Evolutionary conservation across 2,113 vertebrate genomes (phyloP).

Genomic region (Psittacara wagleri): DNA sequence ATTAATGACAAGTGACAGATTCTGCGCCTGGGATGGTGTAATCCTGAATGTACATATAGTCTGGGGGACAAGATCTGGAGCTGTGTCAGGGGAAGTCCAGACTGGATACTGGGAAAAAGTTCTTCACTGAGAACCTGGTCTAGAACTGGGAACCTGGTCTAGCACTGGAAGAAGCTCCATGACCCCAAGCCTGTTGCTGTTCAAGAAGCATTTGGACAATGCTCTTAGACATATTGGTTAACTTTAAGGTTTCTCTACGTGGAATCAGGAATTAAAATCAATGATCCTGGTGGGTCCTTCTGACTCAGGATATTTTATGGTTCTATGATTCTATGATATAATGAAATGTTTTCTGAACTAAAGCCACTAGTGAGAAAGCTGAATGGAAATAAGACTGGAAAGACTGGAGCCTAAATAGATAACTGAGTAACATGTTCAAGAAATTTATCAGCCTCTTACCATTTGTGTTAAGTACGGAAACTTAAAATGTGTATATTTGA

Average conservation of each 20-base stretch:
- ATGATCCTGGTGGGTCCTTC: background rate
- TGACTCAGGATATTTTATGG: background rate
- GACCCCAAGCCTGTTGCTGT: accelerated
- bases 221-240: accelerated
- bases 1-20: background rate
- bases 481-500: background rate
- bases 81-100: background rate
- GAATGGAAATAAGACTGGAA: background rate
- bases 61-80: background rate
- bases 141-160: background rate
- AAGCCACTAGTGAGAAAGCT: background rate
- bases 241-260: background rate
- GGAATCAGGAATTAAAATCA: background rate
- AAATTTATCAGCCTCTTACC: background rate
- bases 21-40: background rate
- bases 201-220: background rate
- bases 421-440: background rate
- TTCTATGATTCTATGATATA: background rate
- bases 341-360: background rate
- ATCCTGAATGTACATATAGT: background rate
- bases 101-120: background rate
- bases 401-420: background rate
- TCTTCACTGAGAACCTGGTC: background rate
- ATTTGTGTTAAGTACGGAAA: background rate
- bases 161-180: background rate